phyloP scores from a whole-genome alignment of 2,113 vertebrate genomes.

The Protobothrops flavoviridis region DNA sequence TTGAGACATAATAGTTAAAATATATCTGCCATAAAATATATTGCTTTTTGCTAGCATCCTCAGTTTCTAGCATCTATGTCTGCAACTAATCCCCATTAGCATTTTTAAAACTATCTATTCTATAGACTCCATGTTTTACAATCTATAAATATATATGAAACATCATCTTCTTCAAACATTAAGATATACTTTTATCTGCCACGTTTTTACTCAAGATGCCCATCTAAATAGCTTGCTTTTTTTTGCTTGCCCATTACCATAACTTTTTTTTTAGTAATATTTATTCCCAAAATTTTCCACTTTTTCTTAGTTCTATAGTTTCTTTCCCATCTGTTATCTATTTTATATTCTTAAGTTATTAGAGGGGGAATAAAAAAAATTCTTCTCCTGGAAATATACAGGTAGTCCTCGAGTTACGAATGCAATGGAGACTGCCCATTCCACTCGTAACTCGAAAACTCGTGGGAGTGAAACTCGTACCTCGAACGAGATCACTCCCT shows the following conservation, averaged over 20 bases:
- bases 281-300: neutral
- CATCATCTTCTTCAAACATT: neutral
- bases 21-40: neutral
- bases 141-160: neutral
- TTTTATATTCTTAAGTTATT: neutral
- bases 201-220: neutral
- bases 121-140: neutral
- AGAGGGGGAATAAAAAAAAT: too few relatives aligned
- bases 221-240: neutral
- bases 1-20: neutral
- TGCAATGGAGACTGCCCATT: too few relatives aligned
- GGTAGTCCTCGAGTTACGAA: too few relatives aligned
- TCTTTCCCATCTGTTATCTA: neutral
- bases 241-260: neutral
- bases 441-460: too few relatives aligned
- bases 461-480: too few relatives aligned
- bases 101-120: neutral
- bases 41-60: neutral
- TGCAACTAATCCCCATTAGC: neutral
- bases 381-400: neutral
- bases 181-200: neutral
- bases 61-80: neutral
- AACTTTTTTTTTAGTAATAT: neutral
- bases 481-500: too few relatives aligned
- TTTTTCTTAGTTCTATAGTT: neutral